phyloP scores from a whole-genome alignment of 2,797 vertebrate species.

The Toxotes lorentzi region DNA sequence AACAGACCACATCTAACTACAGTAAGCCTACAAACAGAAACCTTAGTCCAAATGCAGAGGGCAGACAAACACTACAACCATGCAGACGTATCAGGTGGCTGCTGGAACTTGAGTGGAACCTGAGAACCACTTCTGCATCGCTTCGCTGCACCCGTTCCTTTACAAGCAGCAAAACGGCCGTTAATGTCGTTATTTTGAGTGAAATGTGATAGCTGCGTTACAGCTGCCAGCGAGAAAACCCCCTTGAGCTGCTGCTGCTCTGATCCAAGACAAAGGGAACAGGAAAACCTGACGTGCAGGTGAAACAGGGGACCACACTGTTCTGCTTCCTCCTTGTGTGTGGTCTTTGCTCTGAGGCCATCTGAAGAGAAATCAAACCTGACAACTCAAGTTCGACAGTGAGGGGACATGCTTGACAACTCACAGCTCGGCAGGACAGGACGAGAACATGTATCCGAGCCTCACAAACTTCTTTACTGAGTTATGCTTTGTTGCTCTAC shows the following conservation, averaged over 20 bases:
- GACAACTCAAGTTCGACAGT: not conserved
- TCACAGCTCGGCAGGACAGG: not conserved
- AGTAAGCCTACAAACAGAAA: not conserved
- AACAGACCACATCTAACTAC: not conserved
- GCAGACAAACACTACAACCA: not conserved
- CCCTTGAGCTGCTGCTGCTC: not conserved
- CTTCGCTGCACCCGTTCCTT: conserved; percentile 22
- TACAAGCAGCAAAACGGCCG: conserved; percentile 34
- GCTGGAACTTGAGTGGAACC: conserved; percentile 33
- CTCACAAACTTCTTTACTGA: not conserved
- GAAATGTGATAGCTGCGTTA: conserved; percentile 52
- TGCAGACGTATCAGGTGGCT: conserved; percentile 42
- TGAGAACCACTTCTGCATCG: conserved; percentile 48
- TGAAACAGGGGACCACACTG: not conserved
- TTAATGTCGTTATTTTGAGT: conserved; percentile 60
- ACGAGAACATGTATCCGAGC: not conserved
- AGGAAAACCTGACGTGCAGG: not conserved
- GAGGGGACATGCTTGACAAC: not conserved
- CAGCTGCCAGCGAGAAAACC: not conserved
- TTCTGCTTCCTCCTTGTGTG: not conserved
- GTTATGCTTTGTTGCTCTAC: not conserved
- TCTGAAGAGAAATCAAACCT: not conserved
- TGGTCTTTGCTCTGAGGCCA: not conserved
- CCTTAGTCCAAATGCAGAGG: not conserved
- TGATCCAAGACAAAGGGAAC: conserved; percentile 13